Evolutionary conservation across 2,797 vertebrate species (phyloP).

Genomic region (Stomatorhinus walkeri): DNA sequence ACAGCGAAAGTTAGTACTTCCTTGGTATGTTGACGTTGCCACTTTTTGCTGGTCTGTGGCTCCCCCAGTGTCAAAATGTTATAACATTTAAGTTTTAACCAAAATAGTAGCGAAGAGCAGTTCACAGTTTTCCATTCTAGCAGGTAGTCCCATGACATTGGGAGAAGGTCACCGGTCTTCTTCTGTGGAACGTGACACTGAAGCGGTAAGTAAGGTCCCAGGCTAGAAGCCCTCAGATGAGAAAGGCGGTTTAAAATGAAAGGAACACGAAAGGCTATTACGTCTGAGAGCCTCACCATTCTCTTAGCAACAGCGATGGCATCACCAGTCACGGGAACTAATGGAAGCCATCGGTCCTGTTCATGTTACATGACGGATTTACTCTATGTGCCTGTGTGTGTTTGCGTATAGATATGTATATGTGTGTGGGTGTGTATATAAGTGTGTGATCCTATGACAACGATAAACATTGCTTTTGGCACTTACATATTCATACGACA

Average conservation of each 20-base stretch:
- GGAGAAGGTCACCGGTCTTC: background rate
- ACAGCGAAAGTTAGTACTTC: background rate
- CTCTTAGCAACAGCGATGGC: constrained; percentile 33
- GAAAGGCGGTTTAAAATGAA: constrained; percentile 56
- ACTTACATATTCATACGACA: background rate
- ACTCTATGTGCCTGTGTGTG: background rate
- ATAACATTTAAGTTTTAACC: background rate
- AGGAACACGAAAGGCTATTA: constrained; percentile 58
- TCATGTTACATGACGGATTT: constrained; percentile 29
- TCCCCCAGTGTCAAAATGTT: background rate
- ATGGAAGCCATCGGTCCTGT: constrained; percentile 29
- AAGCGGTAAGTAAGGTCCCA: constrained; percentile 38
- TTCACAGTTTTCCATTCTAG: background rate
- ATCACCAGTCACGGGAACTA: background rate
- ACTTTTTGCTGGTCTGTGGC: background rate
- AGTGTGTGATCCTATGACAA: background rate
- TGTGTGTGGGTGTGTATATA: background rate
- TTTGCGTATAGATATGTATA: background rate
- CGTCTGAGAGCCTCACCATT: constrained; percentile 50
- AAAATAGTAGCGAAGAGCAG: background rate
- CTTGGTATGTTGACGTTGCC: background rate
- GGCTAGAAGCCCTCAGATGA: constrained; percentile 47
- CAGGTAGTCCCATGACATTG: background rate
- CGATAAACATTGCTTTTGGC: background rate
- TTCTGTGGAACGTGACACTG: constrained; percentile 19